A percentile compares a stretch with the other conserved stretches of the same genome.
phyloP scores from a whole-genome alignment of 2,113 vertebrate genomes.

The Apteryx owenii region DNA sequence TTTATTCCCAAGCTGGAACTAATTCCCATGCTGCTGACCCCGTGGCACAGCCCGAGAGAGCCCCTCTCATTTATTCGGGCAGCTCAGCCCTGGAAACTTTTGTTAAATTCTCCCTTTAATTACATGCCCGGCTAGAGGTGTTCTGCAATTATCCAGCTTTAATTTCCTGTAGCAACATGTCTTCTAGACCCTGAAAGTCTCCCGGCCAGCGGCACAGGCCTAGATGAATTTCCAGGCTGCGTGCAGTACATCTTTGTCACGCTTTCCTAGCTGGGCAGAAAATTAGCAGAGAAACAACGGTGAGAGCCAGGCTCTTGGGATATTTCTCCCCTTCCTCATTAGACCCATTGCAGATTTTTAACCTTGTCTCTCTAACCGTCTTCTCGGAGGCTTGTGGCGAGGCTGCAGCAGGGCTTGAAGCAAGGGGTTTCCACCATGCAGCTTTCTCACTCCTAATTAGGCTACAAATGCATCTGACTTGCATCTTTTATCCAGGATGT shows the following conservation, averaged over 20 bases:
- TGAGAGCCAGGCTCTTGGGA: not conserved
- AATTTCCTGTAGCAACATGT: not conserved
- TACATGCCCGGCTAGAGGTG: not conserved
- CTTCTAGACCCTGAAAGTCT: not conserved
- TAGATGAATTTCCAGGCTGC: not conserved
- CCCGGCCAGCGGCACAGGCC: not conserved
- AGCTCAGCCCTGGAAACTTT: not conserved
- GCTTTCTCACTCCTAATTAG: not conserved
- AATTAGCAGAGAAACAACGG: not conserved
- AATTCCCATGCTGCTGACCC: not conserved
- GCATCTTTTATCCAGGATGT: not conserved
- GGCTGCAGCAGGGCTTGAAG: not conserved
- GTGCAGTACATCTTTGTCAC: not conserved
- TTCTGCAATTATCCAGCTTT: not conserved
- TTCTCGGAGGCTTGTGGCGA: not conserved
- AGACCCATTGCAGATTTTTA: not conserved
- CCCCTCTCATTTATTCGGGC: not conserved
- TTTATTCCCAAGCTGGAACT: not conserved
- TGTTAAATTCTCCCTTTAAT: not conserved
- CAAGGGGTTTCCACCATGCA: not conserved
- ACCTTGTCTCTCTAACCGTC: not conserved
- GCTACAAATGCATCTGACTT: not conserved
- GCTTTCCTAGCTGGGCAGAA: not conserved
- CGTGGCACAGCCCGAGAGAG: not conserved
- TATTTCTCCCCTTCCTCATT: not conserved